Conservation (phyloP, 2,888 invertebrate species). For the Ochropleura leucogaster region DNA sequence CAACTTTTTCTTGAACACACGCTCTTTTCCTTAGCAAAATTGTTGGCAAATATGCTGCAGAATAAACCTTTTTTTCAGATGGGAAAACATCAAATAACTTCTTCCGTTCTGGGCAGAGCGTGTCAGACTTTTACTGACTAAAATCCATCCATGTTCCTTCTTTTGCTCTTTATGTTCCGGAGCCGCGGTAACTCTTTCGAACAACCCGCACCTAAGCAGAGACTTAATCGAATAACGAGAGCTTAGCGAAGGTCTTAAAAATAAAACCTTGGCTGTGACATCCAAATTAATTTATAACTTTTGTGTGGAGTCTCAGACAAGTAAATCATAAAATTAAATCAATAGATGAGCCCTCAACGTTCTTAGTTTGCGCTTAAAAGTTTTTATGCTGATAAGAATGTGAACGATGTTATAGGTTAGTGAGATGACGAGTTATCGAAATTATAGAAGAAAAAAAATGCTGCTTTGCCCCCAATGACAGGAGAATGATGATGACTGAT, state of each 20-base stretch:
- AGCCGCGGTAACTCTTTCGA: too few relatives aligned
- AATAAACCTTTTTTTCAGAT: background rate
- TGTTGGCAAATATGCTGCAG: slow-evolving; percentile 8
- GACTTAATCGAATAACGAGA: background rate
- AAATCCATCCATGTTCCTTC: too few relatives aligned
- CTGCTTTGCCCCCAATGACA: too few relatives aligned
- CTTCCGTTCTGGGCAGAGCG: too few relatives aligned
- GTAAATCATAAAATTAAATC: background rate
- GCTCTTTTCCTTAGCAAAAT: slow-evolving; percentile 21
- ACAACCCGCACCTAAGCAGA: background rate
- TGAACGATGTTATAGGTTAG: too few relatives aligned
- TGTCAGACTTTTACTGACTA: too few relatives aligned
- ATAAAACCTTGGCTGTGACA: background rate
- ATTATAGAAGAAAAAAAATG: too few relatives aligned
- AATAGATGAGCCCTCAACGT: background rate
- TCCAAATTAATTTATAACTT: background rate
- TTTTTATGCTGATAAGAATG: too few relatives aligned
- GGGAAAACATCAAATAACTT: too few relatives aligned
- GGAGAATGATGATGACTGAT: too few relatives aligned
- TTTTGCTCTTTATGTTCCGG: too few relatives aligned
- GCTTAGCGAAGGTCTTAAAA: background rate
- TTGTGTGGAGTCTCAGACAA: background rate
- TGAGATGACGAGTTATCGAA: too few relatives aligned
- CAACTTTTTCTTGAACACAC: slow-evolving; percentile 27
- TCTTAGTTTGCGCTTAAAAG: background rate